Evolutionary conservation across 2,888 invertebrate species (phyloP).

Genomic region (Rhopalosiphum nymphaeae): DNA sequence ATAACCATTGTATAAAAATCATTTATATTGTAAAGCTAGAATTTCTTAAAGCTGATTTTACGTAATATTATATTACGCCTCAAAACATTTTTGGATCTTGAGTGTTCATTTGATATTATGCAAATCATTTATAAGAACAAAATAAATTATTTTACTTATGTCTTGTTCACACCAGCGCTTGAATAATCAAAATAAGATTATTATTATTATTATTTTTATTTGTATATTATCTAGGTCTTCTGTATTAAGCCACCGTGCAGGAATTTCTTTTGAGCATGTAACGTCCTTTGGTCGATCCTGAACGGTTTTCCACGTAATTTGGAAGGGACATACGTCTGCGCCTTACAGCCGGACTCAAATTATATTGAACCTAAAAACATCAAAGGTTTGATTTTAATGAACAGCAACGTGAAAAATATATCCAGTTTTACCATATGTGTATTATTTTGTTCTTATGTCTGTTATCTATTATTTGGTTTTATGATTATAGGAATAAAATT

Average conservation of each 20-base stretch:
- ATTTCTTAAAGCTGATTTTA: slow-evolving; percentile 6
- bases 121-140: neutral
- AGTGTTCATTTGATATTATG: slow-evolving; percentile 21
- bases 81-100: slow-evolving; percentile 7
- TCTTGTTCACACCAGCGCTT: neutral
- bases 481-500: neutral
- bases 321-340: slow-evolving; percentile 84
- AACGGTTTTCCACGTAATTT: slow-evolving; percentile 68
- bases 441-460: neutral
- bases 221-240: neutral
- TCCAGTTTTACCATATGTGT: neutral
- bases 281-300: slow-evolving; percentile 67
- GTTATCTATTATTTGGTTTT: neutral
- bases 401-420: neutral
- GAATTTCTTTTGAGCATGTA: slow-evolving; percentile 69
- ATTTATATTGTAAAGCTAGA: slow-evolving; percentile 22
- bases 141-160: slow-evolving; percentile 13
- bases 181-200: slow-evolving; percentile 42
- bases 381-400: neutral
- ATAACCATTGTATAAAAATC: neutral
- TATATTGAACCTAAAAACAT: slow-evolving; percentile 75
- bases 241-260: slow-evolving; percentile 68
- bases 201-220: slow-evolving; percentile 23
- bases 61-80: neutral
- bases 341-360: slow-evolving; percentile 86